Percentiles rank a stretch among this genome's conserved stretches.
These are phyloP conservation scores for Limnephilus rhombicus DNA, from an alignment of 2,888 invertebrate species.

Conservation along the genomic window DNA sequence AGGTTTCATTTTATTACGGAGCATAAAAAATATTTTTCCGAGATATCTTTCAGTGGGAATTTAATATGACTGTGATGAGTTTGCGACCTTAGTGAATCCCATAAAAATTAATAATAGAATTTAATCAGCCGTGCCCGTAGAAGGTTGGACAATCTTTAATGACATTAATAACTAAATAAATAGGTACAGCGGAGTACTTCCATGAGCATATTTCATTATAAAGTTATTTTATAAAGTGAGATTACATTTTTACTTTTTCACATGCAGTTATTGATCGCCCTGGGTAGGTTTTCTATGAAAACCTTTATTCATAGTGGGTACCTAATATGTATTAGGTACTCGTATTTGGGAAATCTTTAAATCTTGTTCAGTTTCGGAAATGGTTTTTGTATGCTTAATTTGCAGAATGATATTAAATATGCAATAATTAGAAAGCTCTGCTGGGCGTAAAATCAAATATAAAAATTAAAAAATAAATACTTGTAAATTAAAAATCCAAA, in stretches of 20 bases:
- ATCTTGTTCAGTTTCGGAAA: too few species aligned
- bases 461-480: too few species aligned
- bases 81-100: background rate
- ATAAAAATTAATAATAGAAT: background rate
- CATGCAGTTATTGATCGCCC: too few species aligned
- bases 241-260: too few species aligned
- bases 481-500: too few species aligned
- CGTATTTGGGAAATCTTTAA: background rate
- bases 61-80: background rate
- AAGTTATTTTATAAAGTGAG: too few species aligned
- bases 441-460: too few species aligned
- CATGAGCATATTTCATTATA: background rate
- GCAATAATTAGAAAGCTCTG: too few species aligned
- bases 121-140: background rate
- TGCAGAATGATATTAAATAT: too few species aligned
- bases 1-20: constrained; percentile 25
- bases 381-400: background rate
- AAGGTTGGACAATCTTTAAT: background rate
- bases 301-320: too few species aligned
- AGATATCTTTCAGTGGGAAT: background rate
- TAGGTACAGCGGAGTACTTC: background rate
- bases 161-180: too few species aligned
- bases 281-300: too few species aligned
- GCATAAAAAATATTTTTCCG: background rate
- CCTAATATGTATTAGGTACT: background rate